A percentile compares a stretch with the other conserved stretches of the same genome.
Conservation (phyloP, 2,888 invertebrate species). For the Parelbella ahira region DNA sequence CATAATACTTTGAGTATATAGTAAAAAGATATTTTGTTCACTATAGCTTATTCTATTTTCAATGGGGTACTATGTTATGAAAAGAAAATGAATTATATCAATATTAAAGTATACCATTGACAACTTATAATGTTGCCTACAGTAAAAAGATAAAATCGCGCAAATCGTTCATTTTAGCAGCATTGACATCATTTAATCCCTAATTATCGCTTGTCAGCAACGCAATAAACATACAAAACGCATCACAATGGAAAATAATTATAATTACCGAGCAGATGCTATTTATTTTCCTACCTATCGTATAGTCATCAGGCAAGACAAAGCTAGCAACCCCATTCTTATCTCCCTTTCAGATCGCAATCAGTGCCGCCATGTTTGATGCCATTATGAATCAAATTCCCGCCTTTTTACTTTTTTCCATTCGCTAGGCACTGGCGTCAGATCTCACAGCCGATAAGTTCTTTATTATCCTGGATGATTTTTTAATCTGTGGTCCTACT, state of each 20-base stretch:
- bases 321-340: slow-evolving; percentile 64
- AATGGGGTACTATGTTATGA: no score
- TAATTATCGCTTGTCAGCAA: slow-evolving; percentile 15
- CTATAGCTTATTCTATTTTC: no score
- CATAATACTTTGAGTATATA: no score
- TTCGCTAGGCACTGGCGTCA: slow-evolving; percentile 67
- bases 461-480: slow-evolving; percentile 78
- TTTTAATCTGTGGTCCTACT: slow-evolving; percentile 68
- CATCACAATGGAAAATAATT: slow-evolving; percentile 27
- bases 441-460: slow-evolving; percentile 75
- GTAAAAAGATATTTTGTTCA: no score
- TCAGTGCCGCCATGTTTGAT: slow-evolving; percentile 72
- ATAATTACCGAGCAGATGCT: slow-evolving; percentile 40
- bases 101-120: no score
- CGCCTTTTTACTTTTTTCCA: slow-evolving; percentile 68
- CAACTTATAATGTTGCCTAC: no score
- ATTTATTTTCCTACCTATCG: slow-evolving; percentile 36
- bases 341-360: slow-evolving; percentile 72
- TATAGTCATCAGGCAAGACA: slow-evolving; percentile 62
- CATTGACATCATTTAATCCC: slow-evolving; percentile 14
- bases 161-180: slow-evolving; percentile 2
- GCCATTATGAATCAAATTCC: slow-evolving; percentile 76
- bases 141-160: background rate
- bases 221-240: slow-evolving; percentile 19
- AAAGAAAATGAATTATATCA: no score